Evolutionary conservation across 2,113 vertebrate species (phyloP), one percentile per base, ranked within the genome.

Genomic region (Mesocricetus auratus): DNA sequence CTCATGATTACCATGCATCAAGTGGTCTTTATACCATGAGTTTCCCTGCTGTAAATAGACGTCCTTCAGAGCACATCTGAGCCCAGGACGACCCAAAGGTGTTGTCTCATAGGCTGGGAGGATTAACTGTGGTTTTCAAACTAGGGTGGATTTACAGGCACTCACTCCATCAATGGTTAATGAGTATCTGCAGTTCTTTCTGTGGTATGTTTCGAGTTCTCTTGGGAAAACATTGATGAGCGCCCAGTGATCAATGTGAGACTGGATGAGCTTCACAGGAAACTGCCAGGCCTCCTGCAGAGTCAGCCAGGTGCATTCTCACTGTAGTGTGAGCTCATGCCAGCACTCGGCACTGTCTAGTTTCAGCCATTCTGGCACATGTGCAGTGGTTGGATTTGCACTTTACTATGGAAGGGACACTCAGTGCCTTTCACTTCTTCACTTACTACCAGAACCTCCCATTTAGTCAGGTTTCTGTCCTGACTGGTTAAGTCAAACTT

Each of bases 61-160:
- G 2, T 81, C 13, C 33, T 58, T 81, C 11, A 13, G 19, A 36
- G 33, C 10, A 81, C 31, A 36, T 81, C 21, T 81, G 53, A n/a
- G 9, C 33, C 58, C 13, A 10, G 31, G 12, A 33, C n/a, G 78
- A 5, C 21, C 33, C 19, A 1, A 8, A 2, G 4, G 0, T 81
- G 33, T 4, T 56, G 50, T 81, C n/a, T 56, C 21, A 1, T n/a
- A 81, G 33, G 21, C 53, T 6, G 53, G 21, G 33, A 36, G 33
- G 19, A 81, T 81, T 81, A 81, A n/a, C 78, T 81, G 74, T 77
- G 33, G 10, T 12, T n/a, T 81, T 58, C 78, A 81, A 53, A 15
- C 13, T 33, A 50, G 26, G 13, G 8, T 53, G 75, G 42, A 29
- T 58, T 81, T 58, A 58, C 2, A 21, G 8, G 2, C 53, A 53